Conservation (phyloP, 2,888 invertebrate genomes). For the Dasysyrphus tricinctus region DNA sequence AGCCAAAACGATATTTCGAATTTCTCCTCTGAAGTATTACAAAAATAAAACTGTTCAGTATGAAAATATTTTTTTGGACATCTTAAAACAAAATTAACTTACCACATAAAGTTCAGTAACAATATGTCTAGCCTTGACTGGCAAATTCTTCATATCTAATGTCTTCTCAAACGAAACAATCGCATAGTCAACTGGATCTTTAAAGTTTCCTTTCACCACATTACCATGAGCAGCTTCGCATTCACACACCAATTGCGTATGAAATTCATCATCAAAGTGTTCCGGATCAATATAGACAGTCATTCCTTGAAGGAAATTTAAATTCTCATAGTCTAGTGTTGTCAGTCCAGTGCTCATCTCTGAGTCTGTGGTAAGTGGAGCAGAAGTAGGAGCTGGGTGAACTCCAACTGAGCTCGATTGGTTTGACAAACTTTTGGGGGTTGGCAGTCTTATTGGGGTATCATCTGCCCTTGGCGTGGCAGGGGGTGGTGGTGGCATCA, state of each 20-base stretch:
- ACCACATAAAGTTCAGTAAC: conserved; percentile 82
- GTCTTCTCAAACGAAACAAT: conserved; percentile 85
- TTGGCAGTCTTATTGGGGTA: conserved; percentile 18
- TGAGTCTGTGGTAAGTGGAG: conserved; percentile 73
- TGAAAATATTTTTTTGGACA: no score
- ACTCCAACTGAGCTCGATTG: conserved; percentile 9
- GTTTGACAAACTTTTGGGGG: conserved; percentile 35
- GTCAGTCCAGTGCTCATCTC: conserved; percentile 76
- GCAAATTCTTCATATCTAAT: conserved; percentile 77
- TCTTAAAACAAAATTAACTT: conserved; percentile 67
- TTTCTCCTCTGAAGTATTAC: no score
- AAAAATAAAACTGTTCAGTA: no score
- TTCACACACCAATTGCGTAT: conserved; percentile 82
- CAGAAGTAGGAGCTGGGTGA: conserved; percentile 24
- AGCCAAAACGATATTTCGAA: no score
- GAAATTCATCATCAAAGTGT: conserved; percentile 83
- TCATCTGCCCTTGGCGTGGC: conserved; percentile 35
- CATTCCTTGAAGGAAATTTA: conserved; percentile 80
- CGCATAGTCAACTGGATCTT: conserved; percentile 87
- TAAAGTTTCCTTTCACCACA: conserved; percentile 84
- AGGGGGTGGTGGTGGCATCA: conserved; percentile 81
- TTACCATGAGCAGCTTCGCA: conserved; percentile 86
- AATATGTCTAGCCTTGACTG: conserved; percentile 79
- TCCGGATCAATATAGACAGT: conserved; percentile 83
- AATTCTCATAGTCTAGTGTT: conserved; percentile 80